Evolutionary conservation across 2,888 invertebrate species (phyloP), one percentile per base, ranked within the genome.

Genomic region (Dryadula phaetusa): DNA sequence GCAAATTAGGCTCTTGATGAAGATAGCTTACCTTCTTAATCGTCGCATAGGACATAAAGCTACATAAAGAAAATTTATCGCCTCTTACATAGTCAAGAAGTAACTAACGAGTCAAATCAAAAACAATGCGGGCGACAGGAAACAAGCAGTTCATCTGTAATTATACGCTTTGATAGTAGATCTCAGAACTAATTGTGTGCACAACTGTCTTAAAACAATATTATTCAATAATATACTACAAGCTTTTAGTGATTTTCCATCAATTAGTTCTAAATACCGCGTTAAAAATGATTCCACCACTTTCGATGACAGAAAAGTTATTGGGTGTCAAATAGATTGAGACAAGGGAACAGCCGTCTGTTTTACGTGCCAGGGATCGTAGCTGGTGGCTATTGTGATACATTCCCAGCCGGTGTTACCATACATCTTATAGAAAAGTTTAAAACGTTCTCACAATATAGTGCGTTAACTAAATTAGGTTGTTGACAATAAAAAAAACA

Each of bases 321-420:
- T 87, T 82, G 87, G 81, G 88, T 92, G 91, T 90, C 92, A 90
- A 91, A 82, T 85, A 82, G 84, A 84, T 79, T 90, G 89, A 90
- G 85, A 82, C 79, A 80, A 79, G 76, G 82, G 79, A 88, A 86
- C 90, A 91, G 89, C 90, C 88, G 91, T 72, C 67, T 74, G 72
- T 74, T 77, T 78, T 72, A 75, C 75, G 83, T 90, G 91, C 91
- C 91, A 91, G 88, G 79, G 83, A 86, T 87, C 85, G 83, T 77
- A 76, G 78, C 78, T 79, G 72, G 74, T 71, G 77, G 79, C 85
- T 80, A 88, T 88, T 88, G 87, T 89, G 82, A 78, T 82, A 83
- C 81, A 90, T 90, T 87, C 88, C 76, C 80, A 81, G 85, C 82
- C 86, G 83, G 81, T 87, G 86, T 85, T 84, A 77, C 83, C 82